Base-by-base conservation (phyloP, 2,797 vertebrate genomes). In the Spheniscus humboldti region DNA sequence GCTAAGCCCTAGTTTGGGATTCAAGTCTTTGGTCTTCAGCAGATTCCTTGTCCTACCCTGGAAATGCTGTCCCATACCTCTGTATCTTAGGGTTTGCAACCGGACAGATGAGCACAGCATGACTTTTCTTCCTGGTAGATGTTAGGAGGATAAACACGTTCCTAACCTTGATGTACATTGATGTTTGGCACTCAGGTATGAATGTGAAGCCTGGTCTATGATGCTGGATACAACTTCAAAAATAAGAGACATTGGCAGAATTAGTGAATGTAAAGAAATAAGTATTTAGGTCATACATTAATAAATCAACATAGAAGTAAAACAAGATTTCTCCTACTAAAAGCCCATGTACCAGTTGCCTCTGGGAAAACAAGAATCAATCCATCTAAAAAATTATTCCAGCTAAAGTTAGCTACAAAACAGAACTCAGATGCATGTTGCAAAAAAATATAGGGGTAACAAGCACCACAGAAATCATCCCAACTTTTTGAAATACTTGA, bases 71-170 rank as follows among this genome's bases (percentile, higher is more conserved):
- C 31, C 72, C 33, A 28, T 12, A 15, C 25, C 7, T 77, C 63
- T 50, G 5, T 19, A 19, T 37, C 50, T 64, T n/a, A 43, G 60
- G 28, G 41, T 41, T 25, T 90, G 22, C 52, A 62, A 56, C 20
- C 2, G 0, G 53, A 43, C 11, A 13, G 30, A 56, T 6, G 10
- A 8, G 3, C 23, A 62, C 39, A 28, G 31, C 48, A 80, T 19
- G 52, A 23, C 13, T 62, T 37, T 62, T 37, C 30, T 28, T 20
- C 4, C 41, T 41, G 18, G 10, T 8, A 39, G 28, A 56, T 0
- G 0, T 63, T 11, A 66, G 39, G 9, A 33, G 12, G 23, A 33
- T 23, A 47, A 69, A 35, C 13, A 17, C 0, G 3, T 55, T 64
- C 50, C 69, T 39, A 43, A 64, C 7, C 2, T 9, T 60, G 47